Percentiles rank a stretch among this genome's conserved stretches.
phyloP scores from a whole-genome alignment of 2,113 vertebrate genomes.

The Ceyx melanurus region DNA sequence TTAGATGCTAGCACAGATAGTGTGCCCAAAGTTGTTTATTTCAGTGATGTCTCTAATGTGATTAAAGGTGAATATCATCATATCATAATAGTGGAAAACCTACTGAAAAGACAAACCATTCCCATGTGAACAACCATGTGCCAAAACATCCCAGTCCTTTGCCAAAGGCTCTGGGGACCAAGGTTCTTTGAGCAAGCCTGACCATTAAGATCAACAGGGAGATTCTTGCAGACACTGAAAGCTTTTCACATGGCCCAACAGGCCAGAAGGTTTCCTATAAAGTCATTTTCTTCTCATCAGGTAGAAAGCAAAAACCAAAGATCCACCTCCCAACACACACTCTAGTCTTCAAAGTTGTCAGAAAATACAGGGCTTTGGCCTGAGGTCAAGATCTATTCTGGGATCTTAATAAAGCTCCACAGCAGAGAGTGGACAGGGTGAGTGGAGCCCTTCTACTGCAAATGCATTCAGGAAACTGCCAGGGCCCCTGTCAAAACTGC shows the following conservation, averaged over 20 bases:
- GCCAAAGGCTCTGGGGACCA: background rate
- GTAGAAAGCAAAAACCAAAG: conserved; percentile 9
- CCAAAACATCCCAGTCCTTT: background rate
- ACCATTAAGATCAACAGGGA: background rate
- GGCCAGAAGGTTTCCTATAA: background rate
- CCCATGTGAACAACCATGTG: background rate
- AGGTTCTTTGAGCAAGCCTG: background rate
- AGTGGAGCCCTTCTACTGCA: background rate
- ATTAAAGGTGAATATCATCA: background rate
- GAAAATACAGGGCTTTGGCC: background rate
- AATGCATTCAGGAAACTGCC: conserved; percentile 27
- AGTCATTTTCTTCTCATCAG: background rate
- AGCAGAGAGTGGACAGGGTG: background rate
- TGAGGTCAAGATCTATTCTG: background rate
- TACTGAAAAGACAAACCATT: background rate
- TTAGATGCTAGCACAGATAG: background rate
- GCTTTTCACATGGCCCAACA: background rate
- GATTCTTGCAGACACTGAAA: background rate
- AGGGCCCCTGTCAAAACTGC: conserved; percentile 28
- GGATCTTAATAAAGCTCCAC: background rate
- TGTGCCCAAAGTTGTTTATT: background rate
- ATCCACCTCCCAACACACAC: background rate
- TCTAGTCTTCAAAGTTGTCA: background rate
- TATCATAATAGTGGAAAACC: background rate
- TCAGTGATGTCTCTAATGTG: background rate